Percentiles rank a stretch among this genome's conserved stretches.
phyloP scores from a whole-genome alignment of 1,140 invertebrate genomes.

The Halesus radiatus region DNA sequence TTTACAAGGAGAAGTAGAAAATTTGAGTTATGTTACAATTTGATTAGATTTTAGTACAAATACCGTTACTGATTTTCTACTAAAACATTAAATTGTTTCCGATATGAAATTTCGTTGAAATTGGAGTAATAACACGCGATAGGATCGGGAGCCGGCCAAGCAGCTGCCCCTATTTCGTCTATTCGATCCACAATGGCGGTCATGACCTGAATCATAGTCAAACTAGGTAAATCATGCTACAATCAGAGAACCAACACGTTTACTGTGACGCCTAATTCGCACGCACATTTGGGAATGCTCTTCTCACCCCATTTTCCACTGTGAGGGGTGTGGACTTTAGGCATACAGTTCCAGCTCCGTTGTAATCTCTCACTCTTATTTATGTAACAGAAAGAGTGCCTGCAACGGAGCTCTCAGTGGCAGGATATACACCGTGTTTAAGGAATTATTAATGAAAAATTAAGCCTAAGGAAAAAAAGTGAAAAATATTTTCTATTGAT shows the following conservation, averaged over 20 bases:
- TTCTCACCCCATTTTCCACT: too few relatives aligned
- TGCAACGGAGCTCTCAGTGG: too few relatives aligned
- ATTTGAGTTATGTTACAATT: too few relatives aligned
- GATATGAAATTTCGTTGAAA: background rate
- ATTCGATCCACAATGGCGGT: constrained; percentile 43
- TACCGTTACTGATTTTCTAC: background rate
- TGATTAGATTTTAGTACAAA: background rate
- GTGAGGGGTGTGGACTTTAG: too few relatives aligned
- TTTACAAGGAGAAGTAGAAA: too few relatives aligned
- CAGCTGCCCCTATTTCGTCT: constrained; percentile 32
- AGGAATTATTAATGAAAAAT: too few relatives aligned
- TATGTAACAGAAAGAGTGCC: too few relatives aligned
- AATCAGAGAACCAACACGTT: constrained; percentile 29
- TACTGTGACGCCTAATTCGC: background rate
- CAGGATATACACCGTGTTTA: too few relatives aligned
- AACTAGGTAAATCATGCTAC: constrained; percentile 40
- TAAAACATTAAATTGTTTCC: background rate
- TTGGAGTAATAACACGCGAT: background rate
- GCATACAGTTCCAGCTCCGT: too few relatives aligned
- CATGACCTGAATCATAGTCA: constrained; percentile 45
- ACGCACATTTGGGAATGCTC: constrained; percentile 1
- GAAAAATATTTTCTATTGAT: too few relatives aligned
- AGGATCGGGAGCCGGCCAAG: background rate
- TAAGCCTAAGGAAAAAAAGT: too few relatives aligned
- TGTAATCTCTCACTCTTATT: too few relatives aligned